Conservation (phyloP, 2,888 invertebrate genomes). For the Keiferia lycopersicella region DNA sequence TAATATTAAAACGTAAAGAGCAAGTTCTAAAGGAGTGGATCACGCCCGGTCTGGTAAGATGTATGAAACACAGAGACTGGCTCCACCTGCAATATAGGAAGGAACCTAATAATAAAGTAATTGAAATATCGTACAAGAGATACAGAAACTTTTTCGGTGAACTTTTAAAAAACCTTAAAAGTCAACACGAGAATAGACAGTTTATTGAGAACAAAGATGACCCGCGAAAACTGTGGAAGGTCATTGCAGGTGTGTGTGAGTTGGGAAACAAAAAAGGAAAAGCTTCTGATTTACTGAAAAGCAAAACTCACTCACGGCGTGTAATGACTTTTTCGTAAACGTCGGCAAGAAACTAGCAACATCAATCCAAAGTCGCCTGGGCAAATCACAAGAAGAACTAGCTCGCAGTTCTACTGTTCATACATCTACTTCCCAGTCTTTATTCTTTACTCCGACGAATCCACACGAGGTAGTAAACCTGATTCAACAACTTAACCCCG, state of each 20-base stretch:
- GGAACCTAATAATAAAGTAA: conserved; percentile 18
- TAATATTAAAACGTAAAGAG: conserved; percentile 7
- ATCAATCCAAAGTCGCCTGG: not conserved
- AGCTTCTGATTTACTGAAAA: not conserved
- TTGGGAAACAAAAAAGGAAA: too few relatives aligned
- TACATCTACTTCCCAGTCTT: too few relatives aligned
- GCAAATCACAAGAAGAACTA: not conserved
- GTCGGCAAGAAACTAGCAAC: not conserved
- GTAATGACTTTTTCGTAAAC: conserved; percentile 6
- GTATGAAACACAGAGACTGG: conserved; percentile 23
- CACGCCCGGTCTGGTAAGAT: conserved; percentile 27
- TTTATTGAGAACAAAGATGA: conserved; percentile 15
- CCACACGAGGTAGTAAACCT: too few relatives aligned
- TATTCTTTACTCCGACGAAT: too few relatives aligned
- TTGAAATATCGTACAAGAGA: conserved; percentile 1
- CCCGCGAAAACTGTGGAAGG: conserved; percentile 18
- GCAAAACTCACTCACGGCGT: not conserved
- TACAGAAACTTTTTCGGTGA: conserved; percentile 17
- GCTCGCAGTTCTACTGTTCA: too few relatives aligned
- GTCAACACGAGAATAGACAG: not conserved
- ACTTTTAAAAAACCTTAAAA: conserved; percentile 19
- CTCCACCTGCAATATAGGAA: conserved; percentile 24
- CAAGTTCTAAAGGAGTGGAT: conserved; percentile 27
- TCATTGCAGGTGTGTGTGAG: not conserved
- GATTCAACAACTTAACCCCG: too few relatives aligned